Percentiles rank a stretch among this genome's conserved stretches.
These are phyloP conservation scores for Chaenogobius annularis DNA, from an alignment of 2,113 vertebrate genomes.

Conservation along the genomic window DNA sequence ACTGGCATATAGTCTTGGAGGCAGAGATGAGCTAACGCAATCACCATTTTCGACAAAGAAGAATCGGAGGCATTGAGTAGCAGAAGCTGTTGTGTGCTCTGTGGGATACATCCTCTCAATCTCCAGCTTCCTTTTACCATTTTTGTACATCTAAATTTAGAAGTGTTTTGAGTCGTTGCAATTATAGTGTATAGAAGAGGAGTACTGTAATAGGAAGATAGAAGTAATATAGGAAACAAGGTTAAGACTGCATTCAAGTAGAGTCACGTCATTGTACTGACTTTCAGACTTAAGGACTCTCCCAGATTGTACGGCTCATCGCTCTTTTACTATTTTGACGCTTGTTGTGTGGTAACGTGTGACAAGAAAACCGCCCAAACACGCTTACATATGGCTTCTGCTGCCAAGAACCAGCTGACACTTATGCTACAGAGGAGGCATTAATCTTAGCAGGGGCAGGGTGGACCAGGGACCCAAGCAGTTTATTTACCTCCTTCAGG, in stretches of 20 bases:
- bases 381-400: no score
- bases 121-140: slow-evolving; percentile 6
- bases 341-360: no score
- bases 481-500: no score
- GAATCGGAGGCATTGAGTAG: slow-evolving; percentile 17
- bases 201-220: background rate
- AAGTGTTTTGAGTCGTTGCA: background rate
- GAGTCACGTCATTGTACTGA: no score
- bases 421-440: no score
- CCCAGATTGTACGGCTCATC: no score
- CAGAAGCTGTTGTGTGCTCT: slow-evolving; percentile 9
- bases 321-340: no score
- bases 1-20: slow-evolving; percentile 15
- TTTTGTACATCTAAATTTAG: slow-evolving; percentile 14
- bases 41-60: slow-evolving; percentile 24
- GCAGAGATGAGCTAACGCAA: slow-evolving; percentile 26
- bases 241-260: background rate
- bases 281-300: no score
- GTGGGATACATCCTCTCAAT: slow-evolving; percentile 5
- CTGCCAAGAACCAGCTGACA: no score
- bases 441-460: no score
- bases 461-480: no score
- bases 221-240: background rate
- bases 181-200: slow-evolving; percentile 4
- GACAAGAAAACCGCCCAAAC: no score